Evolutionary conservation across 2,888 invertebrate genomes (phyloP).

Genomic region (Prosapia bicincta): DNA sequence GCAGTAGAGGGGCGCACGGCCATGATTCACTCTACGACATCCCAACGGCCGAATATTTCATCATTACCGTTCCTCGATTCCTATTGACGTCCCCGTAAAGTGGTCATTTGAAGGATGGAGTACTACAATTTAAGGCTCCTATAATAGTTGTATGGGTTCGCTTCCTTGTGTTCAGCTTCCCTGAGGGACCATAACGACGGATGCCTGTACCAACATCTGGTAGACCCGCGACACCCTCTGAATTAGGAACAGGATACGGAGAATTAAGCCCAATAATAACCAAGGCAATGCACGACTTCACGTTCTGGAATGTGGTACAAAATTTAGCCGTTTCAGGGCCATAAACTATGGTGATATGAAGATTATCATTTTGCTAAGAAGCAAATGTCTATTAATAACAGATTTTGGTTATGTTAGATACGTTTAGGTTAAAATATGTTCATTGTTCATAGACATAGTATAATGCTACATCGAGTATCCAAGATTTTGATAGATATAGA

Average conservation of each 20-base stretch:
- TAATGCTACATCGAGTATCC: too few species aligned
- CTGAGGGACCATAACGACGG: slow-evolving; percentile 1
- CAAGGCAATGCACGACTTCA: too few species aligned
- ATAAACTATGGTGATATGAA: too few species aligned
- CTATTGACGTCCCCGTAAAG: slow-evolving; percentile 49
- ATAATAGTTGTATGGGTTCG: slow-evolving; percentile 23
- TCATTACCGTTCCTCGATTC: slow-evolving; percentile 49
- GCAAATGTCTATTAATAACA: too few species aligned
- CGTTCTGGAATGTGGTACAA: not conserved
- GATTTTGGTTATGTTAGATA: too few species aligned
- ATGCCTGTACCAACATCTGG: not conserved
- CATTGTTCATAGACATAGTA: too few species aligned
- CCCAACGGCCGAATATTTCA: slow-evolving; percentile 52
- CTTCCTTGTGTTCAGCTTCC: slow-evolving; percentile 28
- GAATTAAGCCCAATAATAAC: not conserved
- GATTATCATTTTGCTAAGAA: too few species aligned
- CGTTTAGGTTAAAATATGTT: too few species aligned
- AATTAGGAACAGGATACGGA: not conserved
- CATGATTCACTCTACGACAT: slow-evolving; percentile 49
- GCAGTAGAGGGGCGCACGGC: slow-evolving; percentile 33
- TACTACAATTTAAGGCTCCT: slow-evolving; percentile 15
- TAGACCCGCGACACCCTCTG: not conserved
- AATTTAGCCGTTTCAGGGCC: too few species aligned
- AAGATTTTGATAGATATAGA: too few species aligned
- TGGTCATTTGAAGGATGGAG: slow-evolving; percentile 49